A percentile compares a stretch with the other conserved stretches of the same genome.
These are phyloP conservation scores for Scleropages formosus DNA, from an alignment of 2,797 vertebrate species.

Conservation along the genomic window DNA sequence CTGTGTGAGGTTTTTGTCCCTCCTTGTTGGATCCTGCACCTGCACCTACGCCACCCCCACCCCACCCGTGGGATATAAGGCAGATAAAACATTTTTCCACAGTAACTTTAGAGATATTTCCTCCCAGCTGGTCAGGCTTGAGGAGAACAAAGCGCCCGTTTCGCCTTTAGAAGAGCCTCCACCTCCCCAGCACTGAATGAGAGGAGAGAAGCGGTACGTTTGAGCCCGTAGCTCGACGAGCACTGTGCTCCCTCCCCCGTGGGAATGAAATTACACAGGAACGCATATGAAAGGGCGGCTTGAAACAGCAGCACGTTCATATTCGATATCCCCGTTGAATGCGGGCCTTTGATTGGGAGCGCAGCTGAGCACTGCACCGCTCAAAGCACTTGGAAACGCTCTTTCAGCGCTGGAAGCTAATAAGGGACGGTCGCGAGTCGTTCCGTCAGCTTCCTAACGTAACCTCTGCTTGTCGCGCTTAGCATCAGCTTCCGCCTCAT, in stretches of 20 bases:
- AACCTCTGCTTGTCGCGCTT: constrained; percentile 25
- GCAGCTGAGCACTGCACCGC: constrained; percentile 58
- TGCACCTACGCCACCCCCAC: constrained; percentile 42
- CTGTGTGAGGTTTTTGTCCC: constrained; percentile 40
- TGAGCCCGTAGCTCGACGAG: constrained; percentile 33
- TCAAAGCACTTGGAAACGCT: constrained; percentile 62
- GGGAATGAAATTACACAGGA: constrained; percentile 52
- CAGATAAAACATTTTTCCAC: constrained; percentile 32
- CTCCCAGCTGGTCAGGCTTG: constrained; percentile 12
- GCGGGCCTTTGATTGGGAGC: constrained; percentile 57
- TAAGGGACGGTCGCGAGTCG: constrained; percentile 48
- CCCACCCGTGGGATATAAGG: constrained; percentile 16
- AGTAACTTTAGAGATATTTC: constrained; percentile 34
- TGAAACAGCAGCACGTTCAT: constrained; percentile 47
- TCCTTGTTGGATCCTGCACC: constrained; percentile 38
- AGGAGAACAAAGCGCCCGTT: constrained; percentile 18
- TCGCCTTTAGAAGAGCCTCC: constrained; percentile 43
- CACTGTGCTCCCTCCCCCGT: constrained; percentile 34
- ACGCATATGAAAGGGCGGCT: constrained; percentile 56
- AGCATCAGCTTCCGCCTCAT: constrained; percentile 31
- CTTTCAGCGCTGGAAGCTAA: constrained; percentile 58
- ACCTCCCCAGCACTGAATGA: constrained; percentile 16
- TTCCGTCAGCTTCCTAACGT: constrained; percentile 37
- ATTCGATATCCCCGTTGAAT: constrained; percentile 55
- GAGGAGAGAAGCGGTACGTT: constrained; percentile 17